phyloP scores from a whole-genome alignment of 2,888 invertebrate genomes.

The Timema podura region DNA sequence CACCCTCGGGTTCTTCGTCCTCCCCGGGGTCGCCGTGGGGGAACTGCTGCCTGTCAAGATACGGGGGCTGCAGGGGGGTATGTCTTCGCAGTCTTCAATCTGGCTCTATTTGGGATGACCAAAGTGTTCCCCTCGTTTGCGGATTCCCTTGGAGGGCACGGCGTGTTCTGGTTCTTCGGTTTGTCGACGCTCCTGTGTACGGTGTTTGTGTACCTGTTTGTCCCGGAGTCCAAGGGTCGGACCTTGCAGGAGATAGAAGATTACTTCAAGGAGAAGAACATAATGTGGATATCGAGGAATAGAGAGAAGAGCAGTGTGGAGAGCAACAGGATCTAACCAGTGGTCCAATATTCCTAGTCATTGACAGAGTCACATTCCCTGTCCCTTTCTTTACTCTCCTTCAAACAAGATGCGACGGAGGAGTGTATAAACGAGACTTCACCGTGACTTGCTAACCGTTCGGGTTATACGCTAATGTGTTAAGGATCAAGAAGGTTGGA shows the following conservation, averaged over 20 bases:
- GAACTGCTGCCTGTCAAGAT: slow-evolving; percentile 71
- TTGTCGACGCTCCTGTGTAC: slow-evolving; percentile 58
- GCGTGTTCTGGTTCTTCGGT: slow-evolving; percentile 69
- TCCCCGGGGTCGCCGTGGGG: slow-evolving; percentile 71
- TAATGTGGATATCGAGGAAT: slow-evolving; percentile 35
- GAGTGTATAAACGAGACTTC: no score
- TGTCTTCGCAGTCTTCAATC: slow-evolving; percentile 67
- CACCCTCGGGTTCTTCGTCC: slow-evolving; percentile 67
- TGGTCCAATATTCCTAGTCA: no score
- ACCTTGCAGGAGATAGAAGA: slow-evolving; percentile 71
- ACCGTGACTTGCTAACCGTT: no score
- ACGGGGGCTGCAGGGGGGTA: slow-evolving; percentile 66
- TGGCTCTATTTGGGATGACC: slow-evolving; percentile 62
- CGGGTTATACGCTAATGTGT: no score
- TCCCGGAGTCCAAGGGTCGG: slow-evolving; percentile 72
- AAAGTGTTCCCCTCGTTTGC: slow-evolving; percentile 59
- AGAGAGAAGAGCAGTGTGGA: no score
- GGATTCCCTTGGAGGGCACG: slow-evolving; percentile 55
- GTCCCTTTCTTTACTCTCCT: no score
- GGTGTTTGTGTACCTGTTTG: slow-evolving; percentile 59
- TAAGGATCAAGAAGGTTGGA: no score
- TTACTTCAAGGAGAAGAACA: slow-evolving; percentile 65
- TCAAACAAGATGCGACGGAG: no score
- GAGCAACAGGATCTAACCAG: no score
- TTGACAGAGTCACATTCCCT: no score